These are phyloP conservation scores for Syngnathoides biaculeatus DNA, from an alignment of 2,113 vertebrate species.

Conservation along the genomic window DNA sequence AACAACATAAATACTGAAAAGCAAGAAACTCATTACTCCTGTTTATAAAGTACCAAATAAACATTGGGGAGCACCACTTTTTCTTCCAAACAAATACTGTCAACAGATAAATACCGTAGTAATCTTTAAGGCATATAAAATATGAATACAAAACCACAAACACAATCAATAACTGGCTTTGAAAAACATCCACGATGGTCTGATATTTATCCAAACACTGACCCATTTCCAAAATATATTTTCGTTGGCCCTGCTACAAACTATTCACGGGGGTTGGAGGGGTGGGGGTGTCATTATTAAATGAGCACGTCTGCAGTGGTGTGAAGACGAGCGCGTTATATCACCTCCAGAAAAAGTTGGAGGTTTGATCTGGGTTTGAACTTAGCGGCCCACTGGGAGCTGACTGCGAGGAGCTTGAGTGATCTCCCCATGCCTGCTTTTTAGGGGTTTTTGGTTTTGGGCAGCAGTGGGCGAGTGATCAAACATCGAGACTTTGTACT, in stretches of 20 bases:
- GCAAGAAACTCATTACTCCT: too few species aligned
- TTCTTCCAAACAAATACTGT: neutral
- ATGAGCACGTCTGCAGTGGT: neutral
- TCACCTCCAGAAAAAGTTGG: neutral
- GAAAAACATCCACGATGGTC: neutral
- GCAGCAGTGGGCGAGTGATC: neutral
- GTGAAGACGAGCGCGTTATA: neutral
- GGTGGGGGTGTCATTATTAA: neutral
- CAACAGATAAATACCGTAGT: neutral
- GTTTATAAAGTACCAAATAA: too few species aligned
- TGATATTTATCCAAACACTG: neutral
- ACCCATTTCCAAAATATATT: neutral
- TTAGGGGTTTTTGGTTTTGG: too few species aligned
- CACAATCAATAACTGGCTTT: neutral
- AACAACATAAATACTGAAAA: too few species aligned
- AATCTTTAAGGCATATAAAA: neutral
- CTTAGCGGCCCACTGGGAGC: neutral
- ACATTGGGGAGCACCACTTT: neutral
- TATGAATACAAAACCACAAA: neutral
- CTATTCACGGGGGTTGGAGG: neutral
- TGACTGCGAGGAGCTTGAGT: neutral
- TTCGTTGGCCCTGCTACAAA: neutral
- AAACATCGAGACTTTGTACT: neutral
- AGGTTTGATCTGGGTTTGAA: neutral
- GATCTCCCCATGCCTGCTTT: conserved; percentile 5